phyloP scores from a whole-genome alignment of 1,140 invertebrate species.

The Calephelis nemesis region DNA sequence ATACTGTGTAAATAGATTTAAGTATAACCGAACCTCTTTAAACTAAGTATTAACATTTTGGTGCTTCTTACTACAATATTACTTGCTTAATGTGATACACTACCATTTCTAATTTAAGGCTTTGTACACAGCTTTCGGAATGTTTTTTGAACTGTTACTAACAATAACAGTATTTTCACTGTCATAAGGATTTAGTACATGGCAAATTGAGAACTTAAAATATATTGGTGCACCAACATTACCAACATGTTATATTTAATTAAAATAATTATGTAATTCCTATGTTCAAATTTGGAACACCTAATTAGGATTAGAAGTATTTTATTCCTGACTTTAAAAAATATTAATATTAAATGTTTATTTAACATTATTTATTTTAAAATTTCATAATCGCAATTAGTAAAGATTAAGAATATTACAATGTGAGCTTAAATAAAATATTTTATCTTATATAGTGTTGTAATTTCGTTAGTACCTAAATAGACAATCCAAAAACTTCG shows the following conservation, averaged over 20 bases:
- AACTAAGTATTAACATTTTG: slow-evolving; percentile 56
- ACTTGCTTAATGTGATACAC: slow-evolving; percentile 61
- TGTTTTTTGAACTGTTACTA: slow-evolving; percentile 72
- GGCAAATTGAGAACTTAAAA: slow-evolving; percentile 24
- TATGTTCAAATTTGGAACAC: slow-evolving; percentile 19
- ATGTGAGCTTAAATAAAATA: slow-evolving; percentile 75
- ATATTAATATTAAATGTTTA: slow-evolving; percentile 38
- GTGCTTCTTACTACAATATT: slow-evolving; percentile 60
- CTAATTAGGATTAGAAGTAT: slow-evolving; percentile 20
- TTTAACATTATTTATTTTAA: slow-evolving; percentile 71
- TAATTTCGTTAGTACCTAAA: slow-evolving; percentile 30
- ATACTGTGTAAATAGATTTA: slow-evolving; percentile 35
- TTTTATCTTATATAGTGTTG: slow-evolving; percentile 64
- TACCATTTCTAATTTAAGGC: slow-evolving; percentile 63
- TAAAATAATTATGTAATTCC: slow-evolving; percentile 19
- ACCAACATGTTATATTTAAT: slow-evolving; percentile 1
- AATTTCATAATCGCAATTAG: slow-evolving; percentile 51
- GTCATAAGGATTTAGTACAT: not conserved
- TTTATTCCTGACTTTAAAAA: slow-evolving; percentile 21
- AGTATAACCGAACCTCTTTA: slow-evolving; percentile 27
- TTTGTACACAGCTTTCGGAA: slow-evolving; percentile 78
- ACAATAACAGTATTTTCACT: slow-evolving; percentile 56
- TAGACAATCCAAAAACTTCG: no score
- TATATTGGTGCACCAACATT: slow-evolving; percentile 61
- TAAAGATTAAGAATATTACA: slow-evolving; percentile 50